These are phyloP conservation scores for Papilio helenus DNA, from an alignment of 1,140 invertebrate species.

Conservation along the genomic window DNA sequence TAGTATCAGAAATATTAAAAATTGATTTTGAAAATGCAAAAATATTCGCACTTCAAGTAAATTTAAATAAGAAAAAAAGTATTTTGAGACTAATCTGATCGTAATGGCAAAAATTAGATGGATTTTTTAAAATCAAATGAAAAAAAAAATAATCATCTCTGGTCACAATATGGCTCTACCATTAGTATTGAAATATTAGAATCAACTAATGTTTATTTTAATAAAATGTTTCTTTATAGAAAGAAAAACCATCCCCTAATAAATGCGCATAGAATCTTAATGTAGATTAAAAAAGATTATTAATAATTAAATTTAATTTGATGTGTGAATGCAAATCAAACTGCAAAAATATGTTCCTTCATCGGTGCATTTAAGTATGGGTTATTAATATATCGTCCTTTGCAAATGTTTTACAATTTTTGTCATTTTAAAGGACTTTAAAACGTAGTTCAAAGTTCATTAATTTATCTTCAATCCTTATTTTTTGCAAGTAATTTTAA, in stretches of 20 bases:
- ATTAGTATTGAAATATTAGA: not conserved
- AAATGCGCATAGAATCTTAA: constrained; percentile 13
- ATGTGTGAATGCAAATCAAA: constrained; percentile 7
- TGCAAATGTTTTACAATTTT: not conserved
- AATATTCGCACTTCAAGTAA: not conserved
- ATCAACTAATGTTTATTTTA: not conserved
- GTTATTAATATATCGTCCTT: not conserved
- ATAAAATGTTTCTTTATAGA: not conserved
- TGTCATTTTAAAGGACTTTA: not conserved
- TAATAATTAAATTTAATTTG: constrained; percentile 13
- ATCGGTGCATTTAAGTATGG: not conserved
- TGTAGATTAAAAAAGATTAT: not conserved
- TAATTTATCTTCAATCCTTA: not conserved
- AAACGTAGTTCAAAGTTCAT: not conserved
- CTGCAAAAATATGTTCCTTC: constrained; percentile 2
- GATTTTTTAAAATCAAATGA: not conserved
- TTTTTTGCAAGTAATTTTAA: not conserved
- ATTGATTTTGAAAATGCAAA: not conserved
- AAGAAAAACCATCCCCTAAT: constrained; percentile 16
- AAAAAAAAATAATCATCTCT: not conserved
- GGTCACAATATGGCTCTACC: not conserved
- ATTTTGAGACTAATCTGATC: not conserved
- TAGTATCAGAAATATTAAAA: not conserved
- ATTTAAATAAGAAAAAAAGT: not conserved
- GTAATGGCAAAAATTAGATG: constrained; percentile 9